Evolutionary conservation across 2,888 invertebrate species (phyloP), one percentile per base, ranked within the genome.

Genomic region (Phengaris arion): DNA sequence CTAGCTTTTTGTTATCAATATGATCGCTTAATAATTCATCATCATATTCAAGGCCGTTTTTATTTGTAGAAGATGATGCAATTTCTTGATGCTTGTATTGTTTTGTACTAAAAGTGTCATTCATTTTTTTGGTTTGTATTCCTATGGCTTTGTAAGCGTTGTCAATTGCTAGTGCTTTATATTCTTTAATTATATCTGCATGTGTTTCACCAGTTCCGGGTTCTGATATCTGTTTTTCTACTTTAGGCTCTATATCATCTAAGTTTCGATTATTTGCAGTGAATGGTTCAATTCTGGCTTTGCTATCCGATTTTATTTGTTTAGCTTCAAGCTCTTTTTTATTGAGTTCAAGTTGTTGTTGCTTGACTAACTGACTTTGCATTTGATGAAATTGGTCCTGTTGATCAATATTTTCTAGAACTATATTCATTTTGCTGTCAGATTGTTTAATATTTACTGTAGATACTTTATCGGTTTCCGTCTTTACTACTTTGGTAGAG

Each of bases 341-440:
- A 69, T 48, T 81, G 80, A 74, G 81, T 82, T 9, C 78, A 35
- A 13, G 46, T 22, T 68, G 68, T 35, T 48, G 48, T 48, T 52
- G 22, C 12, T 22, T 72, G 2, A 72, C 13, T 72, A 15, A 0
- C 12, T 52, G 51, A 22, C 6, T 6, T 6, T 72, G 12, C 8
- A 6, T 48, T 13, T 5, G 2, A 6, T 13, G 13, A 13, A 10
- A 22, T 72, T 51, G 72, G 7, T 51, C 4, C 52, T 72, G 51
- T 12, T 51, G 35, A 13, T 52, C 13, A 52, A 15, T 12, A 72
- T 72, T 52, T 12, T 64, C 35, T 12, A 72, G 1, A 35, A 8
- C 22, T 72, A 9, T 72, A 1, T 7, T 51, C 12, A 51, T 13
- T 72, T 72, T 52, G 12, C 3, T 22, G 12, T 52, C 72, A 22